Evolutionary conservation across 2,797 vertebrate species (phyloP).

Genomic region (Cyprinodon diabolis): DNA sequence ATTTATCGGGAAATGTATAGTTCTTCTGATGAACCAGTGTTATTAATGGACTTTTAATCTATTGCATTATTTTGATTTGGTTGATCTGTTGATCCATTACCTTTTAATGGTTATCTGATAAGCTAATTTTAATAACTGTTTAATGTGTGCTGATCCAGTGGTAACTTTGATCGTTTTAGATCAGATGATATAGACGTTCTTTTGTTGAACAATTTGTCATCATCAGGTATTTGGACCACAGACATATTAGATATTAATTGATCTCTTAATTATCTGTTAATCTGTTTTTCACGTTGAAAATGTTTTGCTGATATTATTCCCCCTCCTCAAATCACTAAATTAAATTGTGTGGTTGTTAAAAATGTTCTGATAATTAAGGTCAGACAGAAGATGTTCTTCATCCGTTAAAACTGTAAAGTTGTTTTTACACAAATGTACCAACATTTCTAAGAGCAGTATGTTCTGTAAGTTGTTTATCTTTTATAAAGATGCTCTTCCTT

Average conservation of each 20-base stretch:
- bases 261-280: too few species aligned
- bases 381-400: neutral
- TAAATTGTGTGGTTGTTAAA: neutral
- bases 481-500: conserved; percentile 38
- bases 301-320: neutral
- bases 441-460: neutral
- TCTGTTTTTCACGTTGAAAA: conserved; percentile 2
- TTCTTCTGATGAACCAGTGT: neutral
- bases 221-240: too few species aligned
- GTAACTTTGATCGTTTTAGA: too few species aligned
- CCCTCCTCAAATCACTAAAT: neutral
- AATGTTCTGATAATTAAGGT: conserved; percentile 18
- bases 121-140: too few species aligned
- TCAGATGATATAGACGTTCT: neutral
- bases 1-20: conserved; percentile 9
- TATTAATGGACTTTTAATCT: neutral
- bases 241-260: too few species aligned
- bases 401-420: neutral
- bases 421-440: neutral
- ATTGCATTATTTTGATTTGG: neutral
- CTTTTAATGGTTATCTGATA: too few species aligned
- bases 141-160: too few species aligned
- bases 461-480: conserved; percentile 23
- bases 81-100: neutral
- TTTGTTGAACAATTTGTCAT: too few species aligned